phyloP scores from a whole-genome alignment of 2,888 invertebrate species.

The Agriopis aurantiaria region DNA sequence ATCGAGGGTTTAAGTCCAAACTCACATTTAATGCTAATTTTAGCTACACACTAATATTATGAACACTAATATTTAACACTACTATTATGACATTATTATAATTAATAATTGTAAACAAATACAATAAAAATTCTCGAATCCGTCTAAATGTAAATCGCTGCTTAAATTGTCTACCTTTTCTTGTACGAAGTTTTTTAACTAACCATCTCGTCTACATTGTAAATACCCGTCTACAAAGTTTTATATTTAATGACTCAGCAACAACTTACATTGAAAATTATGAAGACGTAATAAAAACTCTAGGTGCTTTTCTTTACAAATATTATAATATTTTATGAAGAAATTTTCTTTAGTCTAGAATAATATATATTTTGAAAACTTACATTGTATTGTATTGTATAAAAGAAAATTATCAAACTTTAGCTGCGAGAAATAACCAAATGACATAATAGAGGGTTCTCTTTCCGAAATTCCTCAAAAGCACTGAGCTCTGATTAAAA shows the following conservation, averaged over 20 bases:
- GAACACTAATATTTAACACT: no score
- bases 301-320: neutral
- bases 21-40: no score
- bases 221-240: conserved; percentile 36
- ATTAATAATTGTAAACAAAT: no score
- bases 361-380: neutral
- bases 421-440: neutral
- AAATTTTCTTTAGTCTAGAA: conserved; percentile 4
- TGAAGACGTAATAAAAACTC: conserved; percentile 24
- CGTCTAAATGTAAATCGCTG: neutral
- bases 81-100: no score
- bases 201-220: conserved; percentile 33
- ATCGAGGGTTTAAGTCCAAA: no score
- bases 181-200: conserved; percentile 2
- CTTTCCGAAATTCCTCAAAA: no score
- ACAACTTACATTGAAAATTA: conserved; percentile 16
- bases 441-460: no score
- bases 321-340: neutral
- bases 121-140: neutral
- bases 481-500: no score
- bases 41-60: no score
- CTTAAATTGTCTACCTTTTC: conserved; percentile 2
- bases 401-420: neutral
- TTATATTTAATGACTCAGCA: conserved; percentile 18
- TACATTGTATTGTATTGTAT: neutral